Conservation (phyloP, 1,140 invertebrate species). For the Nasonia longicornis region DNA sequence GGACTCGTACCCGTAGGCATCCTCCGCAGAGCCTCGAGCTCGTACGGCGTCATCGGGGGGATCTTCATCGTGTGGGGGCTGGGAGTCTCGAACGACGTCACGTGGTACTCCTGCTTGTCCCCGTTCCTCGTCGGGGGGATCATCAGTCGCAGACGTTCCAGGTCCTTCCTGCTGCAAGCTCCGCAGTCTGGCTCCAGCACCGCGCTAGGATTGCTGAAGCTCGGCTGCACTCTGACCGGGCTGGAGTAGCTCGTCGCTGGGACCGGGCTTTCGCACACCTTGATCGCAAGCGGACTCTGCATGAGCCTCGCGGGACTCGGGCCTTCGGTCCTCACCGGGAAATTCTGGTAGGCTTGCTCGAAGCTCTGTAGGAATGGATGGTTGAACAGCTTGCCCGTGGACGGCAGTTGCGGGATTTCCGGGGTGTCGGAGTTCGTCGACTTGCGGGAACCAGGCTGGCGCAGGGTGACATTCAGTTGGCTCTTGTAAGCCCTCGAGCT, state of each 20-base stretch:
- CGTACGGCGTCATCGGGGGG: constrained; percentile 53
- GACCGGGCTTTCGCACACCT: constrained; percentile 52
- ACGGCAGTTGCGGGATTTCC: constrained; percentile 58
- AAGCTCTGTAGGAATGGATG: constrained; percentile 62
- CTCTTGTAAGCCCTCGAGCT: constrained; percentile 53
- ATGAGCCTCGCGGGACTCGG: constrained; percentile 41
- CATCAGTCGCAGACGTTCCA: constrained; percentile 37
- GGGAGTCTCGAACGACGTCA: constrained; percentile 65
- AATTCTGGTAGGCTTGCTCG: constrained; percentile 50
- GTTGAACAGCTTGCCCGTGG: constrained; percentile 58
- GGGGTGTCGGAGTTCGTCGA: constrained; percentile 54
- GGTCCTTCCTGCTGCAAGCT: constrained; percentile 32
- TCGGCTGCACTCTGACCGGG: constrained; percentile 38
- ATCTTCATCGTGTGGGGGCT: constrained; percentile 60
- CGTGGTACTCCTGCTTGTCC: constrained; percentile 55
- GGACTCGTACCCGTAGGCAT: constrained; percentile 49
- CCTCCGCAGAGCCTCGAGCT: constrained; percentile 52
- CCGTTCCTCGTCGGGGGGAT: constrained; percentile 37
- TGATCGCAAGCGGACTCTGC: constrained; percentile 55
- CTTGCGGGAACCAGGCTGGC: constrained; percentile 42
- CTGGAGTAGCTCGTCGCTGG: constrained; percentile 35
- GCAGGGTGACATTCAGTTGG: constrained; percentile 58
- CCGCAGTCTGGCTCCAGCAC: constrained; percentile 38
- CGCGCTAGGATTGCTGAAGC: constrained; percentile 30
- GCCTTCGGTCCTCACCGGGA: constrained; percentile 27